Evolutionary conservation across 2,113 vertebrate genomes (phyloP).

Genomic region (Vimba vimba): DNA sequence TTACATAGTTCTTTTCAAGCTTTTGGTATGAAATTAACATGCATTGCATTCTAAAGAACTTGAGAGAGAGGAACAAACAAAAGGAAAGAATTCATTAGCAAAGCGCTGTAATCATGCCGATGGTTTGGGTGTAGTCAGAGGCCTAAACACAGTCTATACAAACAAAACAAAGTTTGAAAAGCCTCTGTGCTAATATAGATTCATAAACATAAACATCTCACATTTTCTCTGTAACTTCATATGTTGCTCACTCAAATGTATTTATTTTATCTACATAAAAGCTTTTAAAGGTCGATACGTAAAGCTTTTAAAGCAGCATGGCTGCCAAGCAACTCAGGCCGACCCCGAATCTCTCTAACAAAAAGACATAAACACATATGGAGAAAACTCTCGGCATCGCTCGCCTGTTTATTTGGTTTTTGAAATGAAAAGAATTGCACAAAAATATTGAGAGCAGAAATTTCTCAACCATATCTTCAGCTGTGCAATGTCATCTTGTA

Average conservation of each 20-base stretch:
- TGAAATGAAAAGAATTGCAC: constrained; percentile 22
- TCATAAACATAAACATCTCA: constrained; percentile 19
- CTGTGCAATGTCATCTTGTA: constrained; percentile 18
- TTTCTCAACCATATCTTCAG: constrained; percentile 14
- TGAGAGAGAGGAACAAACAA: constrained; percentile 3
- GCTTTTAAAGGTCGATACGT: neutral
- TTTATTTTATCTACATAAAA: constrained; percentile 46
- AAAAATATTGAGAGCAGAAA: constrained; percentile 27
- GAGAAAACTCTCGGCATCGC: constrained; percentile 25
- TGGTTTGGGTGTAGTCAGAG: constrained; percentile 20
- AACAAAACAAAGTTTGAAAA: constrained; percentile 44
- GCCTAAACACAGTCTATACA: constrained; percentile 42
- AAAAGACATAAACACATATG: constrained; percentile 51
- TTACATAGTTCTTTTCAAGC: neutral
- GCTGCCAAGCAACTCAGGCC: constrained; percentile 42
- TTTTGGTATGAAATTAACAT: neutral
- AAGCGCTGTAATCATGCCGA: constrained; percentile 31
- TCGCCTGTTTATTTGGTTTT: constrained; percentile 39
- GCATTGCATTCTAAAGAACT: constrained; percentile 15
- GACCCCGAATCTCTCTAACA: constrained; percentile 41
- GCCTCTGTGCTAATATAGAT: constrained; percentile 25
- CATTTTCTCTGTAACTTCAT: constrained; percentile 24
- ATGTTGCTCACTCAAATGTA: neutral
- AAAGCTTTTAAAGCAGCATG: constrained; percentile 10
- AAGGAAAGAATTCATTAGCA: constrained; percentile 7